Evolutionary conservation across 2,113 vertebrate species (phyloP).

Genomic region (Takifugu flavidus): DNA sequence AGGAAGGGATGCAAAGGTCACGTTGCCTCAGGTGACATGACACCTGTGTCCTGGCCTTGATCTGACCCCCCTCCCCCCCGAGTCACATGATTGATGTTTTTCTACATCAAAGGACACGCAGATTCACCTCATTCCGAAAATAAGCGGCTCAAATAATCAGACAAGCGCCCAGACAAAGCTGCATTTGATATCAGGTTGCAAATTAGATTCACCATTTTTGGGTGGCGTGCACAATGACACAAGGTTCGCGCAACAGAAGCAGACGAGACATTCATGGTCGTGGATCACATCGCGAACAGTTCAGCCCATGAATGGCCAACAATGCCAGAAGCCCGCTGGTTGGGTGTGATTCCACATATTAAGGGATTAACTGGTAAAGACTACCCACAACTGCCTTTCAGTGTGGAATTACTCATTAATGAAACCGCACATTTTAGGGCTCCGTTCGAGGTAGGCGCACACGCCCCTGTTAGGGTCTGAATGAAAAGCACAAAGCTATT

Average conservation of each 20-base stretch:
- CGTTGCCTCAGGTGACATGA: constrained; percentile 30
- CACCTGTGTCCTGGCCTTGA: constrained; percentile 34
- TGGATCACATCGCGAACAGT: constrained; percentile 50
- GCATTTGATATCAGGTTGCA: constrained; percentile 6
- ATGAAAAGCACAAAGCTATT: constrained; percentile 64
- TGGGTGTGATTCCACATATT: constrained; percentile 65
- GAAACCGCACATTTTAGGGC: constrained; percentile 64
- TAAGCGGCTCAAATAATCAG: neutral
- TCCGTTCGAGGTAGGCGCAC: constrained; percentile 46
- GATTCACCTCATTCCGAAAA: constrained; percentile 1
- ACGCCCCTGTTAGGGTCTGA: constrained; percentile 63
- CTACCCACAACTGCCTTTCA: constrained; percentile 76
- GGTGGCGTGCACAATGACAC: constrained; percentile 10
- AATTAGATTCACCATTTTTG: neutral
- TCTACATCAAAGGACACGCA: constrained; percentile 13
- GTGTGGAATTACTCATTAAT: constrained; percentile 68
- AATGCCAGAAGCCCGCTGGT: constrained; percentile 58
- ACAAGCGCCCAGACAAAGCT: constrained; percentile 1
- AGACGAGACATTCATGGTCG: constrained; percentile 22
- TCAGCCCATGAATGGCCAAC: constrained; percentile 40
- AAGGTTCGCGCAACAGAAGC: neutral
- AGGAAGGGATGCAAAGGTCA: neutral
- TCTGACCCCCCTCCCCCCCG: constrained; percentile 43
- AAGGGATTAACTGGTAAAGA: constrained; percentile 75
- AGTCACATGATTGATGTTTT: constrained; percentile 13